Base-by-base conservation (phyloP, 2,888 invertebrate genomes). In the Metopia argyrocephala region DNA sequence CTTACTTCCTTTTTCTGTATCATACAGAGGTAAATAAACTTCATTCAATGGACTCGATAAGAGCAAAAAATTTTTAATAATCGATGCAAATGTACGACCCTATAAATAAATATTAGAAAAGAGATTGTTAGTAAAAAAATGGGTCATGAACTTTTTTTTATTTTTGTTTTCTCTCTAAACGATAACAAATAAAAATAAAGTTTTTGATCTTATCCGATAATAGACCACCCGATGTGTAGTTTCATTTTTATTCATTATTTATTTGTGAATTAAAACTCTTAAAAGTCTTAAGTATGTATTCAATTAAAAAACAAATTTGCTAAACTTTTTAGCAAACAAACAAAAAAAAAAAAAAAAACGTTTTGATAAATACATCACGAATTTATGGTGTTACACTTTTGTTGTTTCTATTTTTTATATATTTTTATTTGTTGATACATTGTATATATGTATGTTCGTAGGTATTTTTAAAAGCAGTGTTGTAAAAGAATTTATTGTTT, bases 81-180 rank as follows among this genome's bases (percentile, higher is more conserved):
- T 86, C 5, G 93, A 92, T 1, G 93, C 93, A 87, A 96, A 96
- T 31, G 94, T 95, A 54, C 95, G 93, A 12, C 97, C 97, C 97
- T 97, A 91, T 76, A 91, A 87, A 70, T 27, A n/a, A 65, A 50
- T 31, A 21, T 70, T 12, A 71, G 23, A 57, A 68, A 65, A 52
- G 23, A 38, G 0, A 66, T 61, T 38, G 9, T 64, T 68, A 46
- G n/a, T n/a, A n/a, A n/a, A n/a, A 54, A 69, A 27, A 52, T 38
- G 62, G 9, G 45, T 59, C 20, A 52, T 21, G 23, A 18, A 21
- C 38, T 28, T 68, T 12, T 12, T 31, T 52, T 48, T 3, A 28
- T 21, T 56, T 69, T 56, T 54, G 3, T 25, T 56, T n/a, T 54
- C 2, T 54, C n/a, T 54, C 23, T 54, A 9, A 12, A 5, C 3